phyloP scores from a whole-genome alignment of 2,797 vertebrate species.

The Sitta carolinensis region DNA sequence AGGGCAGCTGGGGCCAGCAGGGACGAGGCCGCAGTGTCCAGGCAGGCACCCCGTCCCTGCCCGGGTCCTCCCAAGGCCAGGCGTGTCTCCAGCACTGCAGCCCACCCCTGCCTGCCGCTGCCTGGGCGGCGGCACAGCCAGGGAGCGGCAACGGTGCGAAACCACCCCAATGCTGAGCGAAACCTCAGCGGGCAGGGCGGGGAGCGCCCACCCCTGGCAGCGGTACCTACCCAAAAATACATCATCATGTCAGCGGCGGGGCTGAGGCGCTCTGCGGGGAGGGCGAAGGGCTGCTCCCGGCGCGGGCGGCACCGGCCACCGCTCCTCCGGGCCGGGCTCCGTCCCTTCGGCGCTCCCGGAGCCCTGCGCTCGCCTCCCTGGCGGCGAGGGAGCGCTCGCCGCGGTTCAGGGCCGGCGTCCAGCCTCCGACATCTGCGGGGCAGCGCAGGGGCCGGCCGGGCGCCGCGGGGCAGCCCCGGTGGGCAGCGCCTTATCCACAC shows the following conservation, averaged over 20 bases:
- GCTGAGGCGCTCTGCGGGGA: background rate
- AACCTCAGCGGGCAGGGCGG: background rate
- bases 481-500: background rate
- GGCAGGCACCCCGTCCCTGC: background rate
- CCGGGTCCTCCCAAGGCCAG: background rate
- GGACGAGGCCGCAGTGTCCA: background rate
- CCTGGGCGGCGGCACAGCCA: background rate
- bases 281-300: background rate
- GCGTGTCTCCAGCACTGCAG: background rate
- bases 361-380: background rate
- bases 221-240: conserved; percentile 65
- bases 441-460: background rate
- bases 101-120: background rate
- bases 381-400: background rate
- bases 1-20: background rate
- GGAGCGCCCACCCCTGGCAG: background rate
- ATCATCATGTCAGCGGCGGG: conserved; percentile 19
- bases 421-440: background rate
- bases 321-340: background rate
- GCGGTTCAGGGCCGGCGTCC: background rate
- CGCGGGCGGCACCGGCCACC: fast-evolving
- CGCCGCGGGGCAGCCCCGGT: background rate
- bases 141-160: background rate
- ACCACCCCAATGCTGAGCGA: background rate
- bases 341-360: background rate